A percentile compares a stretch with the other conserved stretches of the same genome.
Evolutionary conservation across 2,797 vertebrate genomes (phyloP).

Genomic region (Protosalanx chinensis): DNA sequence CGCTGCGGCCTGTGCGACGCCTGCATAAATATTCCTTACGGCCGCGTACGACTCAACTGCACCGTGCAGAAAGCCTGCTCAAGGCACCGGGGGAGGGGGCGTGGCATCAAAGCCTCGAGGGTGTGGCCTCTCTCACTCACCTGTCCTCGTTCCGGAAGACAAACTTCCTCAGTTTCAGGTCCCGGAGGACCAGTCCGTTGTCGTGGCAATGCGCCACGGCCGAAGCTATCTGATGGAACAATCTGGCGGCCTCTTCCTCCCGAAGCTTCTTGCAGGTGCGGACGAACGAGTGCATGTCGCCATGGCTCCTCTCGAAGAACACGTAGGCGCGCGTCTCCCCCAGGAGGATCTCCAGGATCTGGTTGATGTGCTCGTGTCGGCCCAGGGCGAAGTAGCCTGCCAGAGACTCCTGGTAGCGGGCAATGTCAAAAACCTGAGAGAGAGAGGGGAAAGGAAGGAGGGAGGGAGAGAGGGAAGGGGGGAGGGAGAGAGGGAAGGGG

Average conservation of each 20-base stretch:
- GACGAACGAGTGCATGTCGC: constrained; percentile 99
- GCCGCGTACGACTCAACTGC: background rate
- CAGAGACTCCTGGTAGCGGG: constrained; percentile 96
- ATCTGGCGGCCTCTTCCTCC: constrained; percentile 93
- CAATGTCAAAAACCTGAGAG: constrained; percentile 89
- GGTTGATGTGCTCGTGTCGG: constrained; percentile 96
- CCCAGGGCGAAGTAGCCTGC: constrained; percentile 95
- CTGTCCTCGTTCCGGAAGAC: constrained; percentile 97
- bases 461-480: constrained; percentile 3
- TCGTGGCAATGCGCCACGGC: constrained; percentile 98
- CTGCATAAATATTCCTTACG: background rate
- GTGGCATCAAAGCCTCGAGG: no score
- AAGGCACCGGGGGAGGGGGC: background rate
- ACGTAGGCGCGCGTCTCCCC: constrained; percentile 96
- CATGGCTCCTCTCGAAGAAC: constrained; percentile 96
- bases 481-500: background rate
- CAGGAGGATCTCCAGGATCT: constrained; percentile 95
- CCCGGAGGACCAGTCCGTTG: constrained; percentile 93
- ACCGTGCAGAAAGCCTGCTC: background rate
- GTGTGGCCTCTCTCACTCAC: constrained; percentile 65
- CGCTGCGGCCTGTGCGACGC: background rate
- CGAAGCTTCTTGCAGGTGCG: constrained; percentile 98
- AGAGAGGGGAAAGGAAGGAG: constrained; percentile 28
- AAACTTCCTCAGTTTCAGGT: constrained; percentile 98
- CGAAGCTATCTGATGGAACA: constrained; percentile 97